These are phyloP conservation scores for Notolabrus celidotus DNA, from an alignment of 2,797 vertebrate species.

Conservation along the genomic window DNA sequence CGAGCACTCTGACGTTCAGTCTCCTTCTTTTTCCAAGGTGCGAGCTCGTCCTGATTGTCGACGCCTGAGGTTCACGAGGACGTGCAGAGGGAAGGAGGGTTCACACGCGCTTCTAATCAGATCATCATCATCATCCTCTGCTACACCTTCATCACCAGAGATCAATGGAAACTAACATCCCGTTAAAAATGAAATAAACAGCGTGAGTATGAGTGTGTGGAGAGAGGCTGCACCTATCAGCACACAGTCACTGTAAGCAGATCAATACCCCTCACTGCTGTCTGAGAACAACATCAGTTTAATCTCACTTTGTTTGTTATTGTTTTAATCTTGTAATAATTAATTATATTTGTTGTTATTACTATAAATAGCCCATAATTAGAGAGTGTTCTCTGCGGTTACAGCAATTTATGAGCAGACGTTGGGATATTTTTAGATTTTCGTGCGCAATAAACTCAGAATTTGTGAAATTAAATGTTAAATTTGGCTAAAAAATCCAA, in stretches of 20 bases:
- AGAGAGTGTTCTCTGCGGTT: background rate
- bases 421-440: background rate
- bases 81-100: constrained; percentile 39
- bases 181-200: constrained; percentile 6
- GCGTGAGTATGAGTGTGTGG: constrained; percentile 42
- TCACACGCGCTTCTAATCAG: constrained; percentile 48
- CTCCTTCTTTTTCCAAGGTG: constrained; percentile 56
- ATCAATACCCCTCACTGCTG: background rate
- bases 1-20: constrained; percentile 34
- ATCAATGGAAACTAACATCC: constrained; percentile 31
- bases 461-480: background rate
- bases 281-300: background rate
- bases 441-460: background rate
- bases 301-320: background rate
- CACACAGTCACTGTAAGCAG: background rate
- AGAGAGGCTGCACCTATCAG: too few species aligned
- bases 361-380: too few species aligned
- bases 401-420: background rate
- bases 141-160: constrained; percentile 34
- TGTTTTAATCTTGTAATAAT: background rate
- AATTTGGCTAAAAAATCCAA: too few species aligned
- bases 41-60: constrained; percentile 39
- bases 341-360: background rate
- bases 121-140: constrained; percentile 36
- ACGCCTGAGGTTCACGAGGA: constrained; percentile 47